phyloP scores from a whole-genome alignment of 2,113 vertebrate species.

The Lontra canadensis region DNA sequence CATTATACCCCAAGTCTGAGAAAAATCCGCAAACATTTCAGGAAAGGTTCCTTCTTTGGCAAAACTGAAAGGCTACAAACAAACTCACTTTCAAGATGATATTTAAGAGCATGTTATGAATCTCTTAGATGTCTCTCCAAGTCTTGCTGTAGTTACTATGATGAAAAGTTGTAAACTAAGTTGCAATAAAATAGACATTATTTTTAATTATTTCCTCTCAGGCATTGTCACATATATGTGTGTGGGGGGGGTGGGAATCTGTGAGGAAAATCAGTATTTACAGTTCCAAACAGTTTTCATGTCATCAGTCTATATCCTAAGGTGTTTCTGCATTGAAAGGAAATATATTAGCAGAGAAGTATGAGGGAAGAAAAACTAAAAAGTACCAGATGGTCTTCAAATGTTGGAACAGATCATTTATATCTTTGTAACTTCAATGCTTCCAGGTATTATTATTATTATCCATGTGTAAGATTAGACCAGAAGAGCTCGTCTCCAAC shows the following conservation, averaged over 20 bases:
- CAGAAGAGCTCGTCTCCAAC: neutral
- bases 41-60: constrained; percentile 56
- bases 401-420: neutral
- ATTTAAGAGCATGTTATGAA: constrained; percentile 74
- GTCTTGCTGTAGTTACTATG: constrained; percentile 66
- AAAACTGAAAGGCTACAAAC: constrained; percentile 57
- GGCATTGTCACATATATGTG: constrained; percentile 27
- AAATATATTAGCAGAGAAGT: neutral
- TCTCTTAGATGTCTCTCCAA: constrained; percentile 70
- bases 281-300: neutral
- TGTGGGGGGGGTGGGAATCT: neutral
- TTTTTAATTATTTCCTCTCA: constrained; percentile 72
- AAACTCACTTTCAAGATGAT: constrained; percentile 74
- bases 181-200: constrained; percentile 61
- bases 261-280: constrained; percentile 25
- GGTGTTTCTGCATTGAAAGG: neutral
- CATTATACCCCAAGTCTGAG: constrained; percentile 46
- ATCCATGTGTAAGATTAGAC: neutral
- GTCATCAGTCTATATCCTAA: neutral
- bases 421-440: neutral
- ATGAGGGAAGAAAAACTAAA: neutral
- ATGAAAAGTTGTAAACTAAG: constrained; percentile 50
- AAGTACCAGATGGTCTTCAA: neutral
- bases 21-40: constrained; percentile 53
- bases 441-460: neutral